Base-by-base conservation (phyloP, 2,797 vertebrate genomes). In the Sebastes reedi region DNA sequence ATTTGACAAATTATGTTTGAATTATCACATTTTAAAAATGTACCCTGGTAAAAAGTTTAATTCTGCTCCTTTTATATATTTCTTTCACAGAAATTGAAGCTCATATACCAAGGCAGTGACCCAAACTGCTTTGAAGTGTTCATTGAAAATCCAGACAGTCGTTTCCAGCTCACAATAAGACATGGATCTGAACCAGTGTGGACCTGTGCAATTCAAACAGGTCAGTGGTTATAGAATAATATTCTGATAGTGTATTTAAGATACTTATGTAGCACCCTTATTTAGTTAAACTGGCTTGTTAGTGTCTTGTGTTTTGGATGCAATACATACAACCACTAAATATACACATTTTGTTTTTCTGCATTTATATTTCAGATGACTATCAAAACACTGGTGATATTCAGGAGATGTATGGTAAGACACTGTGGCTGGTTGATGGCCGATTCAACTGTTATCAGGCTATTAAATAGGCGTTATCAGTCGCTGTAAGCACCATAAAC, bases 51-150 rank as follows among this genome's bases (percentile, higher is more conserved):
- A n/a, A n/a, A n/a, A n/a, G n/a, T n/a, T n/a, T 60, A 29, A 59
- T 46, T 58, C 20, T 2, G 18, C 9, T n/a, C 18, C 16, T 58
- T 71, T 65, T 29, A 13, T 56, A 6, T 30, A 34, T 68, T 30
- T 61, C 4, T 32, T 16, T 72, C 2, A 24, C 52, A 71, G 67
- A 50, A 10, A 0, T 56, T 72, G 10, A 34, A 46, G 22, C 60
- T 79, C 12, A 20, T 3, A 25, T 25, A 71, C 39, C 4, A 30
- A 13, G 18, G 20, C n/a, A 13, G 4, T 30, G 27, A 42, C 52
- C 67, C 67, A 46, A 59, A 72, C 36, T 78, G 46, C 50, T 71
- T 32, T 22, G 59, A 71, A 65, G 50, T 77, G 59, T 77, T 64
- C 20, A 20, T 64, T 64, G 5, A 24, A 29, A 70, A 42, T 55